Evolutionary conservation across 2,113 vertebrate species (phyloP).

Genomic region (Diphyllodes magnificus): DNA sequence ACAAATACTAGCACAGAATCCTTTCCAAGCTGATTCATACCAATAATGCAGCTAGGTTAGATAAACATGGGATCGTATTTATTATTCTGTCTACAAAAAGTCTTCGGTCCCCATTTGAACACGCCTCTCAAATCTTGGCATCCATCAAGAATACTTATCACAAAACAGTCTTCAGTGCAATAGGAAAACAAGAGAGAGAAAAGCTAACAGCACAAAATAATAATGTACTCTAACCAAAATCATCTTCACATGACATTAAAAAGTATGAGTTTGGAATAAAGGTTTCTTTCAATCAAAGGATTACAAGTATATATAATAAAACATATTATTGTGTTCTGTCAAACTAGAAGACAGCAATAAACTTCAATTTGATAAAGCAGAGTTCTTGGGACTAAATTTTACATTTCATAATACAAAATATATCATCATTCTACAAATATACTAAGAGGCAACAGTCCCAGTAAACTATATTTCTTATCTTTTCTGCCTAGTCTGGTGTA

Average conservation of each 20-base stretch:
- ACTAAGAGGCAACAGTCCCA: background rate
- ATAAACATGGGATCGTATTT: background rate
- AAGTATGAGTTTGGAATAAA: background rate
- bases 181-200: background rate
- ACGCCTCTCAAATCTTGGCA: background rate
- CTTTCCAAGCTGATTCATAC: background rate
- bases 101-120: background rate
- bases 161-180: background rate
- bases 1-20: background rate
- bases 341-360: background rate
- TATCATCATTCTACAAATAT: background rate
- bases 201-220: background rate
- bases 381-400: background rate
- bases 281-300: constrained; percentile 10
- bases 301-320: background rate
- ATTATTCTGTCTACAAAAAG: background rate
- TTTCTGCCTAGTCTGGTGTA: background rate
- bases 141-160: background rate
- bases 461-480: background rate
- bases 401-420: background rate
- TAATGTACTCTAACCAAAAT: background rate
- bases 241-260: background rate
- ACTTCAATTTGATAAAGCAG: background rate
- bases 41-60: background rate
- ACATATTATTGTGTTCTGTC: background rate